Evolutionary conservation across 2,888 invertebrate genomes (phyloP), one percentile per base, ranked within the genome.

Genomic region (Aspidiotus destructor): DNA sequence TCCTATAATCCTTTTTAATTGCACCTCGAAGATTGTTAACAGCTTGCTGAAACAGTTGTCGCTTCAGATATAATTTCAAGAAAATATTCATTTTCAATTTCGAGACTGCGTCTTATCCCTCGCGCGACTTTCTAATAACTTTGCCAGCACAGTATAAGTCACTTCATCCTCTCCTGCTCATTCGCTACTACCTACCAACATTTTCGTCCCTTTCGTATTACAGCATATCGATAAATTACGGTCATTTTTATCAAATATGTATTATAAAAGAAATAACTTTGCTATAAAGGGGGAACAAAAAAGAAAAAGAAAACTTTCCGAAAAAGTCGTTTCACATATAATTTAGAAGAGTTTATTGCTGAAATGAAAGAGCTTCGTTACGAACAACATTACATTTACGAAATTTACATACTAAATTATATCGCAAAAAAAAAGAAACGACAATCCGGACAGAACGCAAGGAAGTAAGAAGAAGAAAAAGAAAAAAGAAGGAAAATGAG

Each of bases 361-460:
- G 63, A 28, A 28, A 28, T 28, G 28, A 28, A 28, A 53, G 63
- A 63, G 54, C 63, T 63, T 28, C 53, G 63, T 63, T 63, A 63
- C 63, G 41, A 63, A 63, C 63, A 54, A 54, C 54, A 63, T 63
- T 63, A 54, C 63, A 63, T 63, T 63, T 63, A 63, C 52, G 54
- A 63, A 63, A 63, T 63, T 63, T 63, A 63, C 63, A 63, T 63
- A 63, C 63, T 63, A 63, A 63, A 63, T 63, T 63, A 63, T 63
- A 63, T 52, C 48, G 48, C 44, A 62, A 15, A 61, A 62, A 61
- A 62, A 16, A 48, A 40, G 52, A 52, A 52, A 28, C 28, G 28
- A 28, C 28, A 28, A 28, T 28, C 28, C 28, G 28, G 28, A 48
- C 48, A 48, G 48, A 48, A 48, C 48, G 48, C 48, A n/a, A 48